Conservation (phyloP, 2,797 vertebrate genomes). For the Bryconaethiops microstoma region DNA sequence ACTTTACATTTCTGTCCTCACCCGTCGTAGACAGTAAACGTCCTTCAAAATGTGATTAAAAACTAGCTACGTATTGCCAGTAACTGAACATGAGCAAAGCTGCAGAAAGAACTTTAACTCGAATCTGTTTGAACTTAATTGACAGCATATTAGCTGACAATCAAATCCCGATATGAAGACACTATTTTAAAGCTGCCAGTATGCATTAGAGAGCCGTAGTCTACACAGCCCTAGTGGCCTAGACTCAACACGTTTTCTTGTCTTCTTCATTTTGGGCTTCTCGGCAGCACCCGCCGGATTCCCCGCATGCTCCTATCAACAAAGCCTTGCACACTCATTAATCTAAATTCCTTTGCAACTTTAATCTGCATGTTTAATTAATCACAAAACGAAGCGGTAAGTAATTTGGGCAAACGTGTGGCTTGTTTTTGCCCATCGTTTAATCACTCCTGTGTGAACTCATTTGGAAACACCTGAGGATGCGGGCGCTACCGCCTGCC, state of each 20-base stretch:
- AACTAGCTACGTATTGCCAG: not conserved
- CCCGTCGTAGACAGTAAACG: not conserved
- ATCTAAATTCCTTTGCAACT: slow-evolving; percentile 92
- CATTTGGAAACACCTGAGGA: slow-evolving; percentile 95
- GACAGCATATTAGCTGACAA: slow-evolving; percentile 30
- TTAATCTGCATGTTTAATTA: slow-evolving; percentile 96
- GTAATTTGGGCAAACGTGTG: slow-evolving; percentile 89
- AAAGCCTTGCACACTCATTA: slow-evolving; percentile 88
- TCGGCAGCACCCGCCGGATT: slow-evolving; percentile 82
- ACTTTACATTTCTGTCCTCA: not conserved
- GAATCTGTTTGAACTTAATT: not conserved
- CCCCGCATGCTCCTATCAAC: slow-evolving; percentile 87
- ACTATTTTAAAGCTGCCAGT: slow-evolving; percentile 87
- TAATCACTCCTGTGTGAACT: slow-evolving; percentile 91
- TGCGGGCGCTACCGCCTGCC: slow-evolving; percentile 74
- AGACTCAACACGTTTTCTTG: slow-evolving; percentile 82
- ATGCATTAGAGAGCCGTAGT: slow-evolving; percentile 82
- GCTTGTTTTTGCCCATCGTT: slow-evolving; percentile 86
- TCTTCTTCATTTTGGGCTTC: slow-evolving; percentile 86
- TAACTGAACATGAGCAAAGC: not conserved
- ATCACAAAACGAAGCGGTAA: slow-evolving; percentile 93
- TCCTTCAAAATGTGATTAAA: not conserved
- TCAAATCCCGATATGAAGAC: slow-evolving; percentile 57
- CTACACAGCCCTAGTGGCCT: slow-evolving; percentile 80
- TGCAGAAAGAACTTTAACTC: not conserved